Evolutionary conservation across 2,888 invertebrate genomes (phyloP).

Genomic region (Bruchidius siliquastri): DNA sequence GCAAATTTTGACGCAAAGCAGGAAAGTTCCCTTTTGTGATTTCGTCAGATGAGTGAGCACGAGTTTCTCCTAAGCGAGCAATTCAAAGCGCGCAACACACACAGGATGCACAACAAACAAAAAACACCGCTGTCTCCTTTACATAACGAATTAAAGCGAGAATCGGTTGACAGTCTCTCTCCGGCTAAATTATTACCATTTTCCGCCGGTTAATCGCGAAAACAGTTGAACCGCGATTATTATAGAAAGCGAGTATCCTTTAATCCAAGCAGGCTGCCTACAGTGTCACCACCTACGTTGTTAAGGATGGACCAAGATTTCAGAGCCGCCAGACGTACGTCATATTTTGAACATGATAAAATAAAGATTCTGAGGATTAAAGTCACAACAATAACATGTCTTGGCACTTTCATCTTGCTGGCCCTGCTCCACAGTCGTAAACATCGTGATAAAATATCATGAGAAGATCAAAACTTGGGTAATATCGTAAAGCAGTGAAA

Average conservation of each 20-base stretch:
- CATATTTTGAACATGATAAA: too few relatives aligned
- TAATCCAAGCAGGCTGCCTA: slow-evolving; percentile 23
- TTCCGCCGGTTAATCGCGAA: slow-evolving; percentile 17
- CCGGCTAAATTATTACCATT: slow-evolving; percentile 18
- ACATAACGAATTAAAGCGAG: slow-evolving; percentile 2
- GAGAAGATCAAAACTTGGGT: too few relatives aligned
- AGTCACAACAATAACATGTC: too few relatives aligned
- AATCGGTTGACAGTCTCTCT: slow-evolving; percentile 10
- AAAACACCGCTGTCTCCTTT: not conserved
- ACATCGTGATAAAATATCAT: too few relatives aligned
- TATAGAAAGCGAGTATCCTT: slow-evolving; percentile 30
- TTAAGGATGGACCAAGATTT: too few relatives aligned
- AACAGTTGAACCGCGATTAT: slow-evolving; percentile 20
- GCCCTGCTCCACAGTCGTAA: too few relatives aligned
- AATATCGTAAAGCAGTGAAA: too few relatives aligned
- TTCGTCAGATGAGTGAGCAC: not conserved
- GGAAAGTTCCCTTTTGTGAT: not conserved
- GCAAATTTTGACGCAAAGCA: not conserved
- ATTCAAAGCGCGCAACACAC: not conserved
- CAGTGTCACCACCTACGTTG: slow-evolving; percentile 17
- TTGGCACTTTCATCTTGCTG: too few relatives aligned
- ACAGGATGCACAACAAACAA: not conserved
- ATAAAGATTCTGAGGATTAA: too few relatives aligned
- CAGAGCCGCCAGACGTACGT: too few relatives aligned
- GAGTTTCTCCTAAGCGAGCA: not conserved